Percentiles rank a stretch among this genome's conserved stretches.
phyloP scores from a whole-genome alignment of 1,140 invertebrate genomes.

The Orchesella cincta region DNA sequence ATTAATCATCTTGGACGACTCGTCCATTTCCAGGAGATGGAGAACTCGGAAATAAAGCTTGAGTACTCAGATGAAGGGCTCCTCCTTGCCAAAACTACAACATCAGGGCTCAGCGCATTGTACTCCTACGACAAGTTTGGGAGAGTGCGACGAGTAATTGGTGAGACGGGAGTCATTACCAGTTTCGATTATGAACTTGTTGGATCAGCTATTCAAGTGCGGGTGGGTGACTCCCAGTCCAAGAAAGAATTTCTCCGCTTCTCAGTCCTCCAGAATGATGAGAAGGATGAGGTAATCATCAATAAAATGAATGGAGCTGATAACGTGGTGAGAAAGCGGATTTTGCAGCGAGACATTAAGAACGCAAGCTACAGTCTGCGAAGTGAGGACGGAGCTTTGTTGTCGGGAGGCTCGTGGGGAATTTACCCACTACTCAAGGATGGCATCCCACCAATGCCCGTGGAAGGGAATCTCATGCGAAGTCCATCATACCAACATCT shows the following conservation, averaged over 20 bases:
- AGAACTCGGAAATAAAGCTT: slow-evolving; percentile 44
- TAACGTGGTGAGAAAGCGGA: slow-evolving; percentile 25
- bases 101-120: slow-evolving; percentile 38
- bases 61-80: slow-evolving; percentile 49
- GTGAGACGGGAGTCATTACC: slow-evolving; percentile 43
- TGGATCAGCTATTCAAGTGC: slow-evolving; percentile 38
- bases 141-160: slow-evolving; percentile 40
- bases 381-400: slow-evolving; percentile 37
- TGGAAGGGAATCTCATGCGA: slow-evolving; percentile 45
- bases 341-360: slow-evolving; percentile 33
- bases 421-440: slow-evolving; percentile 39
- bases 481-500: slow-evolving; percentile 43
- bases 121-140: slow-evolving; percentile 47
- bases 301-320: slow-evolving; percentile 23
- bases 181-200: slow-evolving; percentile 41
- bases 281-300: slow-evolving; percentile 37
- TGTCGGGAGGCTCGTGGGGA: slow-evolving; percentile 43
- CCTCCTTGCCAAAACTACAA: slow-evolving; percentile 43
- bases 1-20: slow-evolving; percentile 84
- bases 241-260: slow-evolving; percentile 33
- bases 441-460: slow-evolving; percentile 34
- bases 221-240: slow-evolving; percentile 41
- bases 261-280: slow-evolving; percentile 39
- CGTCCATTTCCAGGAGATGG: slow-evolving; percentile 67
- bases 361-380: slow-evolving; percentile 46